These are phyloP conservation scores for Acrossocheilus wenchowensis DNA, from an alignment of 2,797 vertebrate species.

Conservation along the genomic window DNA sequence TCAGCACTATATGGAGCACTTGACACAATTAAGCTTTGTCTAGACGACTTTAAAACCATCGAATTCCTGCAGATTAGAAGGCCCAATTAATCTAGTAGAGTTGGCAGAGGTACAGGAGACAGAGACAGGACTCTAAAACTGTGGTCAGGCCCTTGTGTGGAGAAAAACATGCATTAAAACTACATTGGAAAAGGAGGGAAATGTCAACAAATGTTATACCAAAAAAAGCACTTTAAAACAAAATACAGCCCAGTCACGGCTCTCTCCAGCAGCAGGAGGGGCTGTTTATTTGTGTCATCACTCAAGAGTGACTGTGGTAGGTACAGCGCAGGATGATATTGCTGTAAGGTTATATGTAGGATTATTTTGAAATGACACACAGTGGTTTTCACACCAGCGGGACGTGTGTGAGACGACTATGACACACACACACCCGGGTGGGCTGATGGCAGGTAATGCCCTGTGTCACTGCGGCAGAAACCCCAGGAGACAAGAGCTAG, in stretches of 20 bases:
- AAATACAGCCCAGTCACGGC: conserved; percentile 21
- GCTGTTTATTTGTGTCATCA: conserved; percentile 43
- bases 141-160: conserved; percentile 44
- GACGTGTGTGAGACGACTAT: background rate
- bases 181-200: conserved; percentile 48
- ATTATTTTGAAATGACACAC: conserved; percentile 45
- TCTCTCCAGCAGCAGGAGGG: conserved; percentile 20
- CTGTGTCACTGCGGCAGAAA: conserved; percentile 61
- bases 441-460: conserved; percentile 54
- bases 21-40: conserved; percentile 65
- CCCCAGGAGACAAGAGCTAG: conserved; percentile 19
- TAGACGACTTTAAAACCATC: conserved; percentile 64
- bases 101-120: conserved; percentile 54
- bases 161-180: conserved; percentile 59
- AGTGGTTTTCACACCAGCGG: conserved; percentile 27
- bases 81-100: conserved; percentile 60
- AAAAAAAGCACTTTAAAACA: conserved; percentile 35
- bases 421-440: background rate
- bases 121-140: conserved; percentile 45
- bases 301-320: conserved; percentile 34
- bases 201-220: conserved; percentile 51
- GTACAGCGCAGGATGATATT: conserved; percentile 19
- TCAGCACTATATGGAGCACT: conserved; percentile 21
- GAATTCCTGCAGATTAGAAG: conserved; percentile 63
- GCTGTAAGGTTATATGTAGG: conserved; percentile 29